Conservation (phyloP, 2,113 vertebrate genomes). For the Entomyzon cyanotis region DNA sequence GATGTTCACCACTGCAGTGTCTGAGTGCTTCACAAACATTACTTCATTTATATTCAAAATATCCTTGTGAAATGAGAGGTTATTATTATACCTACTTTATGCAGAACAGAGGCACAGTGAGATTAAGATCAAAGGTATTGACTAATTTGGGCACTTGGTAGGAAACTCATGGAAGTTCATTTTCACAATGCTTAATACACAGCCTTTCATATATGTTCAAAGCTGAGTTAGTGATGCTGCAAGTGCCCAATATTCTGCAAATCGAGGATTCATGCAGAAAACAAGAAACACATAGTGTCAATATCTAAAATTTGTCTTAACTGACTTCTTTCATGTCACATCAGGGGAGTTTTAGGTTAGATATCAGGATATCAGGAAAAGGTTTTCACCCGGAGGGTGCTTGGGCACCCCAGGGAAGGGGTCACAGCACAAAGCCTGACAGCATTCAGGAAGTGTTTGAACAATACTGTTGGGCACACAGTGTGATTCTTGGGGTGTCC, state of each 20-base stretch:
- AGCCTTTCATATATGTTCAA: slow-evolving; percentile 8
- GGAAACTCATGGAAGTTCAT: neutral
- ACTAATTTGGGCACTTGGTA: slow-evolving; percentile 1
- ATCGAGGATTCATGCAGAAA: neutral
- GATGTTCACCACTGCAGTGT: neutral
- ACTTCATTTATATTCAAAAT: neutral
- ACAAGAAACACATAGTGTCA: neutral
- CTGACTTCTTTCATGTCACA: neutral
- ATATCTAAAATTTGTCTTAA: neutral
- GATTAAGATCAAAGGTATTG: slow-evolving; percentile 36
- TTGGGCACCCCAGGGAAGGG: neutral
- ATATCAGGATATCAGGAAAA: neutral
- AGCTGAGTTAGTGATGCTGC: neutral
- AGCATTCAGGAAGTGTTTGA: neutral
- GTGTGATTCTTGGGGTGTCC: neutral
- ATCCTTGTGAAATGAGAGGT: neutral
- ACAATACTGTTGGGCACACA: no score
- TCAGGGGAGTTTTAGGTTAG: neutral
- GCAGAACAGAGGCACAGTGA: neutral
- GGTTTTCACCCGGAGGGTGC: neutral
- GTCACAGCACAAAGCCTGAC: neutral
- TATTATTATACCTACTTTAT: neutral
- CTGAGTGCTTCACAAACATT: neutral
- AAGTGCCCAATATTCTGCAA: neutral
- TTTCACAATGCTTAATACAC: neutral